Percentiles rank a stretch among this genome's conserved stretches.
Conservation (phyloP, 2,113 vertebrate species). For the Hystrix cristata region DNA sequence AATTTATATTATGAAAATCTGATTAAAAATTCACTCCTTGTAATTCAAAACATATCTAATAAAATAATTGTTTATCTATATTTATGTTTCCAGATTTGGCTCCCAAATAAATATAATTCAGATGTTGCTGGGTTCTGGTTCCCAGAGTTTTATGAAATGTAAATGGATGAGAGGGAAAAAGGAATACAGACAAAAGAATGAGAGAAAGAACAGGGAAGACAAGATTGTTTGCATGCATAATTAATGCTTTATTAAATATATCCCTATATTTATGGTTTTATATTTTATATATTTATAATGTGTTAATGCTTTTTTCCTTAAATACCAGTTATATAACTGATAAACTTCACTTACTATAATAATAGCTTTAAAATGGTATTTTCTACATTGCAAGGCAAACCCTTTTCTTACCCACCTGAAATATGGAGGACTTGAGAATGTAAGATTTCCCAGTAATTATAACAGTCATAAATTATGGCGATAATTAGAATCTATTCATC, state of each 20-base stretch:
- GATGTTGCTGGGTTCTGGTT: not conserved
- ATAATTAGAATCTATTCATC: not conserved
- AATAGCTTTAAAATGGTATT: conserved; percentile 4
- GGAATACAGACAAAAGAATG: not conserved
- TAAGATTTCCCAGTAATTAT: not conserved
- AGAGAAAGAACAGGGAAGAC: not conserved
- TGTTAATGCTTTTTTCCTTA: not conserved
- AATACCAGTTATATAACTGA: not conserved
- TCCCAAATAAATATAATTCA: not conserved
- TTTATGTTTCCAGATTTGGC: not conserved
- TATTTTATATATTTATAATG: not conserved
- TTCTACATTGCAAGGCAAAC: not conserved
- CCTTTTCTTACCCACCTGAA: not conserved
- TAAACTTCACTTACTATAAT: not conserved
- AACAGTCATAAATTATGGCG: not conserved
- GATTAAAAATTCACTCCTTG: not conserved
- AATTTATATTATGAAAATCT: not conserved
- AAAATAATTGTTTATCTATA: not conserved
- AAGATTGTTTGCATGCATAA: not conserved
- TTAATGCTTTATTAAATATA: not conserved
- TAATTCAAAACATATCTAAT: not conserved
- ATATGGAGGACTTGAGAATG: not conserved
- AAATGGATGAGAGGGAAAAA: not conserved
- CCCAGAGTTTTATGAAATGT: not conserved
- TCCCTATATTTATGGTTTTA: not conserved